Conservation (phyloP, 2,113 vertebrate species). For the Ochotona princeps region DNA sequence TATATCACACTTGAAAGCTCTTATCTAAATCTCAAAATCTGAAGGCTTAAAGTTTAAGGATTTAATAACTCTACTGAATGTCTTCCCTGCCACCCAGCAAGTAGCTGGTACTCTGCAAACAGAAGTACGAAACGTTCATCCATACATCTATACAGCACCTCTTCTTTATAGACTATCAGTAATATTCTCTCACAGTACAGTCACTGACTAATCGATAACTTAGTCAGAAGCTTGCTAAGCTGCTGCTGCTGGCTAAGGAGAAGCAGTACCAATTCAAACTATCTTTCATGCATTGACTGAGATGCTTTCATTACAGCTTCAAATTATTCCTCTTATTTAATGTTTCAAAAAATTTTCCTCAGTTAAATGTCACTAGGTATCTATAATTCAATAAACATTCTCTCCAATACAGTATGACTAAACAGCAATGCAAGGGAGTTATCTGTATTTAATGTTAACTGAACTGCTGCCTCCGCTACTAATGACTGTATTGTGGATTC, state of each 20-base stretch:
- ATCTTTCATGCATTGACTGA: background rate
- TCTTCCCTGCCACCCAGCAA: background rate
- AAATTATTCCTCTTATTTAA: background rate
- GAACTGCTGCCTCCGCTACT: conserved; percentile 54
- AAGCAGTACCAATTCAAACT: background rate
- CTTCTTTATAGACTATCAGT: background rate
- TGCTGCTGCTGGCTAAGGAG: background rate
- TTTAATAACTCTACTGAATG: background rate
- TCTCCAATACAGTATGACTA: conserved; percentile 38
- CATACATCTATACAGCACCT: background rate
- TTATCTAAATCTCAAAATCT: background rate
- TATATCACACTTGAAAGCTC: background rate
- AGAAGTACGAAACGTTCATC: background rate
- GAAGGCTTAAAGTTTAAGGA: background rate
- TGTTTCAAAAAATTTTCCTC: background rate
- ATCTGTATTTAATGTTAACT: conserved; percentile 69
- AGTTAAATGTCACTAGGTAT: conserved; percentile 19
- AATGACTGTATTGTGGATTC: conserved; percentile 57
- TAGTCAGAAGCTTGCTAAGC: background rate
- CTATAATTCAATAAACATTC: conserved; percentile 49
- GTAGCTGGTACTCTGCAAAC: background rate
- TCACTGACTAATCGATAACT: conserved; percentile 35
- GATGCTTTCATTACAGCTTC: conserved; percentile 28
- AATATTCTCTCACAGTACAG: background rate
- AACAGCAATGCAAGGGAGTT: conserved; percentile 57